phyloP scores from a whole-genome alignment of 2,113 vertebrate species.

The Chrysemys picta region DNA sequence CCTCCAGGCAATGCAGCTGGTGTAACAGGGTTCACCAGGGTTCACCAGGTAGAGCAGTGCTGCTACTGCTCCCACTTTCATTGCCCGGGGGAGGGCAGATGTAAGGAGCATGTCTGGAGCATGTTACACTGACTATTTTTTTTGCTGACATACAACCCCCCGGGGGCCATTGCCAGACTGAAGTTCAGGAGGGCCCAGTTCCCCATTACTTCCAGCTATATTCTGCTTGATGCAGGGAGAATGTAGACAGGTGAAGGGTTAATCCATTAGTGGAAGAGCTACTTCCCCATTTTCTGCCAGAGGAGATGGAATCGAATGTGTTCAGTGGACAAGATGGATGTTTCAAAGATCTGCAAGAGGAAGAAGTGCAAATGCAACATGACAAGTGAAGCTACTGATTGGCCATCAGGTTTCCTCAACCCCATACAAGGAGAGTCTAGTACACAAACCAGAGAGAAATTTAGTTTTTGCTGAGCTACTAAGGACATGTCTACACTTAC shows the following conservation, averaged over 20 bases:
- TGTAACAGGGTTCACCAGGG: not conserved
- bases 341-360: not conserved
- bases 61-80: not conserved
- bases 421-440: not conserved
- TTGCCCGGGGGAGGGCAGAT: not conserved
- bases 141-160: not conserved
- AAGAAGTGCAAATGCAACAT: not conserved
- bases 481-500: no score
- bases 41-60: rapidly evolving
- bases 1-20: not conserved
- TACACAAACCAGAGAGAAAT: not conserved
- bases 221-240: not conserved
- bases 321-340: not conserved
- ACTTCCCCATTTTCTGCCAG: not conserved
- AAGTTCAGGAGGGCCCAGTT: not conserved
- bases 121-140: not conserved
- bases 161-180: not conserved
- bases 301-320: not conserved
- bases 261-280: not conserved
- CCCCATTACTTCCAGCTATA: not conserved
- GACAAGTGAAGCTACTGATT: not conserved
- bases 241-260: not conserved
- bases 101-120: not conserved
- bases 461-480: not conserved
- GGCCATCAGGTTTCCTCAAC: not conserved